These are phyloP conservation scores for Empis stercorea DNA, from an alignment of 2,888 invertebrate genomes.

Conservation along the genomic window DNA sequence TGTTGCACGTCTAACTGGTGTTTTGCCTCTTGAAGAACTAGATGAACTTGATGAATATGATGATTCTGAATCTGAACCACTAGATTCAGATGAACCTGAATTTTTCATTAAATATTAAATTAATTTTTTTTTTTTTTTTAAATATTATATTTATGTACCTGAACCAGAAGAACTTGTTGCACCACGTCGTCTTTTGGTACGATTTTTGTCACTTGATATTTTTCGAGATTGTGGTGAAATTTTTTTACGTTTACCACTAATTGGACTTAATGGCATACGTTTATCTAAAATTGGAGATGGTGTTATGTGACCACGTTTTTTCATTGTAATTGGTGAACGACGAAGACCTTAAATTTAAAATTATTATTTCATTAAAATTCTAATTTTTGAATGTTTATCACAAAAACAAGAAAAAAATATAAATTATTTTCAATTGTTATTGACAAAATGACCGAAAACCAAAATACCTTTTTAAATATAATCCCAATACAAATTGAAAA, in stretches of 20 bases:
- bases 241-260: constrained; percentile 26
- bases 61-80: constrained; percentile 32
- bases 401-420: too few relatives aligned
- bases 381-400: too few relatives aligned
- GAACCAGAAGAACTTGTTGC: constrained; percentile 33
- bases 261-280: constrained; percentile 24
- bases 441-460: too few relatives aligned
- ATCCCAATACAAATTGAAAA: too few relatives aligned
- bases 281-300: constrained; percentile 26
- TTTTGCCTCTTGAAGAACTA: constrained; percentile 28
- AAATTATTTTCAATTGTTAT: too few relatives aligned
- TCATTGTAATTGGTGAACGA: constrained; percentile 18
- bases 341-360: constrained; percentile 16
- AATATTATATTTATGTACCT: constrained; percentile 17
- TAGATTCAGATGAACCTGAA: constrained; percentile 28
- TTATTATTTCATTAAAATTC: too few relatives aligned
- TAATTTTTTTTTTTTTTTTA: background rate
- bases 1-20: constrained; percentile 24
- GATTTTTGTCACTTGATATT: constrained; percentile 17
- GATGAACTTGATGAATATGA: constrained; percentile 34
- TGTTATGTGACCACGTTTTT: constrained; percentile 23
- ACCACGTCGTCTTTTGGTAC: constrained; percentile 19
- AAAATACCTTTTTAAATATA: too few relatives aligned
- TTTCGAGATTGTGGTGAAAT: constrained; percentile 24
- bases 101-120: background rate